Evolutionary conservation across 2,888 invertebrate species (phyloP).

Genomic region (Panzeria rudis): DNA sequence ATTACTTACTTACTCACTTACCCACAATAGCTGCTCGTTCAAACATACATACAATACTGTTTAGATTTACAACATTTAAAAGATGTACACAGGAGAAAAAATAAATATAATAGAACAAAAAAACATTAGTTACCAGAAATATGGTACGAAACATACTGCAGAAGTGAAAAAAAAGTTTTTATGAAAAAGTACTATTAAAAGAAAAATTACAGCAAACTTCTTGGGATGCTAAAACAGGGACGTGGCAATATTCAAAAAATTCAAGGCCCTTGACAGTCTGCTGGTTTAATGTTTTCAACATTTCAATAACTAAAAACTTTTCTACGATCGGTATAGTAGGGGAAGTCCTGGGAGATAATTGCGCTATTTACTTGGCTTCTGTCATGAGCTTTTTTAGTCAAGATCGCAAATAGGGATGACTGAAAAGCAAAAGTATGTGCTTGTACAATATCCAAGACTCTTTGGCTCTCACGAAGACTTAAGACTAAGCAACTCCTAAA

Average conservation of each 20-base stretch:
- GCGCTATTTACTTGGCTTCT: too few relatives aligned
- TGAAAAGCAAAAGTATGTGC: too few relatives aligned
- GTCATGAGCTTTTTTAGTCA: too few relatives aligned
- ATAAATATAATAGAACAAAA: constrained; percentile 23
- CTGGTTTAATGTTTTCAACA: too few relatives aligned
- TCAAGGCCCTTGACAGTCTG: too few relatives aligned
- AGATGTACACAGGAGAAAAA: constrained; percentile 12
- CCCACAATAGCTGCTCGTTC: not conserved
- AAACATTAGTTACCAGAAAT: constrained; percentile 42
- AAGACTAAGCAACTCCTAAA: too few relatives aligned
- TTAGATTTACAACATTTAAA: constrained; percentile 41
- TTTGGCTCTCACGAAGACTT: too few relatives aligned
- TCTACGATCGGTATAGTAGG: too few relatives aligned
- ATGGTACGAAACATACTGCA: constrained; percentile 34
- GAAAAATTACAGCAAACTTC: constrained; percentile 58
- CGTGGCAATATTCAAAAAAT: not conserved
- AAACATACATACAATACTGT: constrained; percentile 37
- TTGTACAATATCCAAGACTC: too few relatives aligned
- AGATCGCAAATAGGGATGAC: too few relatives aligned
- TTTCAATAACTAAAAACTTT: too few relatives aligned
- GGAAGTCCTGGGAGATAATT: too few relatives aligned
- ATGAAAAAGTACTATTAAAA: constrained; percentile 18
- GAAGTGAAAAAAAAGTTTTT: not conserved
- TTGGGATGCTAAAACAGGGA: constrained; percentile 23
- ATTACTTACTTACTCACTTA: constrained; percentile 59